phyloP scores from a whole-genome alignment of 2,113 vertebrate species.

The Ochotona princeps region DNA sequence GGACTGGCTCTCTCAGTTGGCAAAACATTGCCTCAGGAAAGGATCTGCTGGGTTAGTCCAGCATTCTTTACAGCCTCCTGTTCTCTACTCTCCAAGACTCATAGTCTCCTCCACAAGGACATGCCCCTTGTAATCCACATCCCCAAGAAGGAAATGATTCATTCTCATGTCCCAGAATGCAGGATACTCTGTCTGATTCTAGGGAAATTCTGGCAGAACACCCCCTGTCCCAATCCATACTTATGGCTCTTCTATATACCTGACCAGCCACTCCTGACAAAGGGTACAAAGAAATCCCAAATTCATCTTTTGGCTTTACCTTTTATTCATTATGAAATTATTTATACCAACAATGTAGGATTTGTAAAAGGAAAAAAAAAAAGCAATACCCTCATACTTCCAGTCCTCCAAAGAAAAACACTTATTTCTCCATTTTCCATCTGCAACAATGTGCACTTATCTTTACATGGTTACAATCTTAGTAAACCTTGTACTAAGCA shows the following conservation, averaged over 20 bases:
- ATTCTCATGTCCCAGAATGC: background rate
- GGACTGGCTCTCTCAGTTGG: background rate
- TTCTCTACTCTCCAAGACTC: background rate
- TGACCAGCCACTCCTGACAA: background rate
- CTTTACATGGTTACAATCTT: background rate
- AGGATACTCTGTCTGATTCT: background rate
- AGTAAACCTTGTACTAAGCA: background rate
- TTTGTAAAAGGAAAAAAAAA: background rate
- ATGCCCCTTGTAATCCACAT: background rate
- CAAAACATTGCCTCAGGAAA: background rate
- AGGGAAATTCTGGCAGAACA: background rate
- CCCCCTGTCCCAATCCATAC: background rate
- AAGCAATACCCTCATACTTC: background rate
- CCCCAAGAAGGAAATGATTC: background rate
- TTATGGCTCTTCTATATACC: background rate
- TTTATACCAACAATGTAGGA: background rate
- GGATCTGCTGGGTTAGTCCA: background rate
- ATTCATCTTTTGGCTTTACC: background rate
- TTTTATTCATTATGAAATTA: slow-evolving; percentile 32
- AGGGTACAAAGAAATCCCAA: background rate
- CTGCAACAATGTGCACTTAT: background rate
- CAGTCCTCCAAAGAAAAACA: background rate
- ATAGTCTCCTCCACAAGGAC: background rate
- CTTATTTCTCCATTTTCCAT: background rate
- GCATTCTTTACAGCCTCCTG: background rate